phyloP scores from a whole-genome alignment of 1,140 invertebrate species.

The Drosophila jambulina region DNA sequence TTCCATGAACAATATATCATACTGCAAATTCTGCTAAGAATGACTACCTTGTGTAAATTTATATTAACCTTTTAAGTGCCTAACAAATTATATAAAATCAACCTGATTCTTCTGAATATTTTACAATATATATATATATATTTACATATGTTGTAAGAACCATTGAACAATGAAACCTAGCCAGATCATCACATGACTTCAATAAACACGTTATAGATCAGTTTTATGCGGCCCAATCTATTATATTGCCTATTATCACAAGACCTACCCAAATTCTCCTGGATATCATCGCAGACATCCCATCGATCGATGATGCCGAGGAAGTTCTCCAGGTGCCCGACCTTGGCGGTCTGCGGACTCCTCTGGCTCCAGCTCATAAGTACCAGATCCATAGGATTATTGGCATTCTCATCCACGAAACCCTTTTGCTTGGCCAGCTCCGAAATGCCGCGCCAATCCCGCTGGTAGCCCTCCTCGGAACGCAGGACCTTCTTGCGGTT shows the following conservation, averaged over 20 bases:
- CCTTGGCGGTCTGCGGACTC: slow-evolving; percentile 80
- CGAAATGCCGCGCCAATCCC: slow-evolving; percentile 90
- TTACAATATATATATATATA: no score
- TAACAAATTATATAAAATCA: background rate
- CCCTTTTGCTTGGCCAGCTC: slow-evolving; percentile 84
- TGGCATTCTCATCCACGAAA: slow-evolving; percentile 53
- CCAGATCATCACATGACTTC: background rate
- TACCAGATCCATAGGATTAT: slow-evolving; percentile 86
- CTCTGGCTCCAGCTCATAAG: slow-evolving; percentile 86
- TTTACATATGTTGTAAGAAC: no score
- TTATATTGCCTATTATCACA: background rate
- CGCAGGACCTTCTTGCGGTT: slow-evolving; percentile 88
- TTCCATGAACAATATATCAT: background rate
- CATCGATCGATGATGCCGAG: slow-evolving; percentile 88
- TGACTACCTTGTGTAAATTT: background rate
- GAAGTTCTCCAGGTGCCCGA: slow-evolving; percentile 86
- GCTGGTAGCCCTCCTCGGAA: slow-evolving; percentile 86
- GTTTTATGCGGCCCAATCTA: background rate
- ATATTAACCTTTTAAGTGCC: background rate
- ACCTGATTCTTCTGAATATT: no score
- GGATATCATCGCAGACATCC: slow-evolving; percentile 88
- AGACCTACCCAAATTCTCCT: slow-evolving; percentile 87
- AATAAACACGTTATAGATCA: background rate
- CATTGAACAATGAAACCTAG: background rate
- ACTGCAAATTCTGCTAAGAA: background rate